These are phyloP conservation scores for Trachelus iudaicus DNA, from an alignment of 2,888 invertebrate species.

Conservation along the genomic window DNA sequence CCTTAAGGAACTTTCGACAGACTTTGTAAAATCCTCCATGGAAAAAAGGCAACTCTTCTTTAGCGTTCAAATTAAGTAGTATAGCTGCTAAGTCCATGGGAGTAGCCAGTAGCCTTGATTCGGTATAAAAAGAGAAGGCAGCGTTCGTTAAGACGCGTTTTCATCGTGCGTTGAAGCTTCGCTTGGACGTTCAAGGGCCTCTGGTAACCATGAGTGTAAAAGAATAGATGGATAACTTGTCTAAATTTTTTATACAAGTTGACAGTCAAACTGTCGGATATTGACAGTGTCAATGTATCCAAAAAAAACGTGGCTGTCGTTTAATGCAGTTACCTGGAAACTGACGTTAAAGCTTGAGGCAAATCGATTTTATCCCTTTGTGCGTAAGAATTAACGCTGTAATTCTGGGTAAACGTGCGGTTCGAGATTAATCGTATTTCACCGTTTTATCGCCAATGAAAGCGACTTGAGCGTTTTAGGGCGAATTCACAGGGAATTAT, in stretches of 20 bases:
- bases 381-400: neutral
- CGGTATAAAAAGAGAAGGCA: neutral
- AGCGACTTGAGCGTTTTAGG: neutral
- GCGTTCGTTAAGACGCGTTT: neutral
- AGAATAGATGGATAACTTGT: neutral
- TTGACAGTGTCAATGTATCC: neutral
- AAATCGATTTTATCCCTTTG: neutral
- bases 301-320: neutral
- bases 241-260: neutral
- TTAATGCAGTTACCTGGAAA: neutral
- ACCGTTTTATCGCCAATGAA: neutral
- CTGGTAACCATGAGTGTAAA: neutral
- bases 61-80: too few species aligned
- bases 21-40: neutral
- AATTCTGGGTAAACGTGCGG: neutral
- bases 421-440: neutral
- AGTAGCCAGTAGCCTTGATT: neutral
- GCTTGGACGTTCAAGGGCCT: neutral
- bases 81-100: neutral
- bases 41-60: neutral
- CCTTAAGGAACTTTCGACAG: neutral
- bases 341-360: neutral
- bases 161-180: neutral
- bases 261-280: neutral
- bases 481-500: neutral